These are phyloP conservation scores for Cantharis rustica DNA, from an alignment of 2,888 invertebrate genomes.

Conservation along the genomic window DNA sequence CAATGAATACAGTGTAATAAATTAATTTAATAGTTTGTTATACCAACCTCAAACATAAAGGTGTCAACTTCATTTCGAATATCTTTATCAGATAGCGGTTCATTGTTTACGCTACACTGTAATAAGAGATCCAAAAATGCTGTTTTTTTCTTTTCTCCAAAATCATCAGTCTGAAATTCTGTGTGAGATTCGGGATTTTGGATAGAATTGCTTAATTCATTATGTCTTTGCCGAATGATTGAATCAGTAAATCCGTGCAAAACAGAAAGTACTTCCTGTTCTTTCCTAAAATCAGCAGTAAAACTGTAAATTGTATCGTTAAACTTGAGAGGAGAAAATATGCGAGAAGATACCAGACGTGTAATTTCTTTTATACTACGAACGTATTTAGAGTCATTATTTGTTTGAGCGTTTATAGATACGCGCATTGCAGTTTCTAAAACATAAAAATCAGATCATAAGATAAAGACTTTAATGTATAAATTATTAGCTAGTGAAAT, in stretches of 20 bases:
- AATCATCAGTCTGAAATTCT: slow-evolving; percentile 57
- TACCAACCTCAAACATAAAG: slow-evolving; percentile 70
- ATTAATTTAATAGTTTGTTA: neutral
- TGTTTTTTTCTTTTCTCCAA: slow-evolving; percentile 56
- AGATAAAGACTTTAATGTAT: too few species aligned
- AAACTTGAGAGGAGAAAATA: slow-evolving; percentile 57
- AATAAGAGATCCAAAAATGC: slow-evolving; percentile 72
- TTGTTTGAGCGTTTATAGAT: slow-evolving; percentile 70
- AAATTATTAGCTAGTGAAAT: too few species aligned
- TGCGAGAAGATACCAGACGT: slow-evolving; percentile 41
- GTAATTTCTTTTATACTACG: slow-evolving; percentile 65
- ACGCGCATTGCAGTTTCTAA: slow-evolving; percentile 86
- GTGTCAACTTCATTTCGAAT: slow-evolving; percentile 74
- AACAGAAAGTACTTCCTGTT: slow-evolving; percentile 56
- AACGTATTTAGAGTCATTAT: slow-evolving; percentile 73
- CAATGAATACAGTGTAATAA: too few species aligned
- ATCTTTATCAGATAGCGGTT: slow-evolving; percentile 62
- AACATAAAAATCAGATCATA: neutral
- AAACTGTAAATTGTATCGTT: slow-evolving; percentile 60
- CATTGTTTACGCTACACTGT: slow-evolving; percentile 59
- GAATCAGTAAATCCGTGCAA: slow-evolving; percentile 61
- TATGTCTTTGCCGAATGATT: slow-evolving; percentile 59
- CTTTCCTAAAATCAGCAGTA: slow-evolving; percentile 63
- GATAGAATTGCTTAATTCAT: slow-evolving; percentile 38
- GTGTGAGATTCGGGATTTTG: neutral